These are phyloP conservation scores for Podilymbus podiceps DNA, from an alignment of 2,113 vertebrate species.

Conservation along the genomic window DNA sequence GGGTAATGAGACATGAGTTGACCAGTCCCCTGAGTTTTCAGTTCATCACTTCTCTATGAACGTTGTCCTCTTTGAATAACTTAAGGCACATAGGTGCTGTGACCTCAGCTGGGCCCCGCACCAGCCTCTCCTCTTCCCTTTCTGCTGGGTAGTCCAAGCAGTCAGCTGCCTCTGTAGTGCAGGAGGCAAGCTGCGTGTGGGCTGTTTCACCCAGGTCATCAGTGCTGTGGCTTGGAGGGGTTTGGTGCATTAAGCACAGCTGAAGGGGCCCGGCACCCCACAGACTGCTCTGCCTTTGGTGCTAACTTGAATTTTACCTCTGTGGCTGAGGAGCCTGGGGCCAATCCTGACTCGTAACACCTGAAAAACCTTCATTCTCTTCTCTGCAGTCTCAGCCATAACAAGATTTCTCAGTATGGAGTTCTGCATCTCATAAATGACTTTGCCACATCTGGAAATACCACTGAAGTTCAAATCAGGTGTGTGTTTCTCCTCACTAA, in stretches of 20 bases:
- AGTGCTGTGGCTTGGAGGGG: neutral
- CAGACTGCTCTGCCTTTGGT: neutral
- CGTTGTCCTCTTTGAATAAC: neutral
- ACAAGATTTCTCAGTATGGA: slow-evolving; percentile 64
- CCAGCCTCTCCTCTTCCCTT: neutral
- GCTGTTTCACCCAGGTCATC: neutral
- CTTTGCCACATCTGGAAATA: slow-evolving; percentile 27
- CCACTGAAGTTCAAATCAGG: slow-evolving; percentile 76
- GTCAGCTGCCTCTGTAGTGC: neutral
- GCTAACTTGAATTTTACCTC: neutral
- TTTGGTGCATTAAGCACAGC: neutral
- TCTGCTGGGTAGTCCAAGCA: neutral
- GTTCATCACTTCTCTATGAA: neutral
- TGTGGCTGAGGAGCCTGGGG: neutral
- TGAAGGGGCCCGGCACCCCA: neutral
- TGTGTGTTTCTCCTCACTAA: slow-evolving; percentile 32
- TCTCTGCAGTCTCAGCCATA: slow-evolving; percentile 68
- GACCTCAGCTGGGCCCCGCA: neutral
- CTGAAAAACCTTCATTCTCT: neutral
- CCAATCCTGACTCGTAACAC: neutral
- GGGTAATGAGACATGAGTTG: neutral
- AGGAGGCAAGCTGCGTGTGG: neutral
- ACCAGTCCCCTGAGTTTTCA: neutral
- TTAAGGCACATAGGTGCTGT: neutral
- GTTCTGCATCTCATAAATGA: slow-evolving; percentile 56